Percentiles rank a stretch among this genome's conserved stretches.
Conservation (phyloP, 2,888 invertebrate genomes). For the Cecidostiba fungosa region DNA sequence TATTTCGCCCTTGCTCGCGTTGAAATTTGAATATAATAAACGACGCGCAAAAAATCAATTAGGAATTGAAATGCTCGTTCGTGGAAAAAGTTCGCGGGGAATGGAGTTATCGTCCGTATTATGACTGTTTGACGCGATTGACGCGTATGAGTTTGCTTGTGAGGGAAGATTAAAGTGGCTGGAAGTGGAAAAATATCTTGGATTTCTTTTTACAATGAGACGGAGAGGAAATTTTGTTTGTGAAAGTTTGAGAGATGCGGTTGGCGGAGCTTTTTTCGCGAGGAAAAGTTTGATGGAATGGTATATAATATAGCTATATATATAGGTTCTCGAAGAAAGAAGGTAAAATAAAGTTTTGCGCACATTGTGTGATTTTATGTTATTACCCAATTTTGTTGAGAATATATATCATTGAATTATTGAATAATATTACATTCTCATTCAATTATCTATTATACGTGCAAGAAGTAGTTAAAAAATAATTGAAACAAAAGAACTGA, state of each 20-base stretch:
- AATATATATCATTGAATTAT: no score
- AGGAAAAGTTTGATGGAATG: conserved; percentile 33
- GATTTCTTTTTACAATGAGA: conserved; percentile 15
- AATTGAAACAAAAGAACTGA: no score
- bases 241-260: conserved; percentile 25
- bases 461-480: no score
- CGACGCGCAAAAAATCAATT: not conserved
- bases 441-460: no score
- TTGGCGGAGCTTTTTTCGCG: conserved; percentile 19
- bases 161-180: not conserved
- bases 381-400: no score
- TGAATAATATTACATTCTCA: not conserved
- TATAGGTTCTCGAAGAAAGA: not conserved
- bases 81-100: not conserved
- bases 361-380: no score
- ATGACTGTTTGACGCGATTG: not conserved
- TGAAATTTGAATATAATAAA: conserved; percentile 13
- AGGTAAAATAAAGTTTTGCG: conserved; percentile 17
- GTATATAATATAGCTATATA: not conserved
- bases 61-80: conserved; percentile 24
- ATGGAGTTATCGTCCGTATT: not conserved
- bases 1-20: conserved; percentile 4
- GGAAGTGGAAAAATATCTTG: not conserved
- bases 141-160: no score
- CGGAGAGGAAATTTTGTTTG: conserved; percentile 28